These are phyloP conservation scores for Malurus alboscapulatus DNA, from an alignment of 2,113 vertebrate genomes.

Conservation along the genomic window DNA sequence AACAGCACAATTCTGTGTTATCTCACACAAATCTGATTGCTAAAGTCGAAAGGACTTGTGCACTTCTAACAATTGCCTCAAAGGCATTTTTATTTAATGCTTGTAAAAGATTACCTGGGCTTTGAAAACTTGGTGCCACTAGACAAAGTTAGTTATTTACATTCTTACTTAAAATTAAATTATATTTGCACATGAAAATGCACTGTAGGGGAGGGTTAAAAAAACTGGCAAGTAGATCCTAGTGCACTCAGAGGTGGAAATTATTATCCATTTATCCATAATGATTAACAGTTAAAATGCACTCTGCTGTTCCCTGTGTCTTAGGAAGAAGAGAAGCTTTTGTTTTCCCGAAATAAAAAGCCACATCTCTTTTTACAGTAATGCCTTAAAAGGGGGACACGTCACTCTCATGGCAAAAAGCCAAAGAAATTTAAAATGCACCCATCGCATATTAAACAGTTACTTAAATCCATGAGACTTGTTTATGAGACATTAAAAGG, in stretches of 20 bases:
- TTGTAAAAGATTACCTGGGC: constrained; percentile 39
- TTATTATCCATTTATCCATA: constrained; percentile 59
- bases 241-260: constrained; percentile 44
- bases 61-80: background rate
- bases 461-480: background rate
- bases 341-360: constrained; percentile 65
- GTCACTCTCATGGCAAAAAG: constrained; percentile 27
- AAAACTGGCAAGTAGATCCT: constrained; percentile 33
- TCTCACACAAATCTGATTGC: background rate
- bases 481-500: background rate
- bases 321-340: constrained; percentile 65
- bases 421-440: constrained; percentile 41
- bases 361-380: constrained; percentile 61
- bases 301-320: constrained; percentile 18
- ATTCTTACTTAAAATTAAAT: constrained; percentile 54
- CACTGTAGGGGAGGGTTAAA: background rate
- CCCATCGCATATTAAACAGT: background rate
- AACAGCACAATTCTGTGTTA: background rate
- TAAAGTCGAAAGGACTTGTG: constrained; percentile 11
- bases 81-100: constrained; percentile 39
- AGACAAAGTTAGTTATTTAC: constrained; percentile 47
- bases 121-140: constrained; percentile 42
- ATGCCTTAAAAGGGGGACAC: constrained; percentile 32
- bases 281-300: constrained; percentile 67
- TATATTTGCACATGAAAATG: constrained; percentile 42